phyloP scores from a whole-genome alignment of 2,888 invertebrate genomes.

The Chydorus sphaericus region DNA sequence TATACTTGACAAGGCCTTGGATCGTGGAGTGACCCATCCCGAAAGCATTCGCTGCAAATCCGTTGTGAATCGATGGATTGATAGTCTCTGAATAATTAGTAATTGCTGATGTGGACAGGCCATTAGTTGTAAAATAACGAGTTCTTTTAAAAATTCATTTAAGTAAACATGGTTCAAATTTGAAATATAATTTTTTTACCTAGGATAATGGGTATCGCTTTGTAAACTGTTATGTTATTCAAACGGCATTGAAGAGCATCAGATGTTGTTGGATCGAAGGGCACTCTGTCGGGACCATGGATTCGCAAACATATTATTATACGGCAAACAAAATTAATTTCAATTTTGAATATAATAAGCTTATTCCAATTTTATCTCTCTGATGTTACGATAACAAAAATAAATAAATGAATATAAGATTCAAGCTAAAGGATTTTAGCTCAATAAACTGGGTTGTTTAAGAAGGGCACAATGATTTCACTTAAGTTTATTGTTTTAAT shows the following conservation, averaged over 20 bases:
- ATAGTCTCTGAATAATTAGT: constrained; percentile 26
- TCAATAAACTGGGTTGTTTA: too few species aligned
- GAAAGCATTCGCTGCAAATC: constrained; percentile 25
- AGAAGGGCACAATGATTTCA: too few species aligned
- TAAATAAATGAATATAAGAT: too few species aligned
- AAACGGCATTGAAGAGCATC: too few species aligned
- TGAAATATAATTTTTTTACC: constrained; percentile 20
- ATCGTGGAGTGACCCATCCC: constrained; percentile 26
- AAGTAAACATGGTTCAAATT: not conserved
- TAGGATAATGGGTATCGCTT: constrained; percentile 22
- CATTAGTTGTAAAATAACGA: constrained; percentile 44
- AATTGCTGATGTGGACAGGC: constrained; percentile 31
- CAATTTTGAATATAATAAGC: too few species aligned
- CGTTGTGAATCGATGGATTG: constrained; percentile 24
- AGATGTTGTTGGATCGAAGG: not conserved
- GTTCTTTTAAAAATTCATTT: not conserved
- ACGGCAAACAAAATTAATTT: too few species aligned
- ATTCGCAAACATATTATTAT: too few species aligned
- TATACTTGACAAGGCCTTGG: constrained; percentile 13
- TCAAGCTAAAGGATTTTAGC: too few species aligned
- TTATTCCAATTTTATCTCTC: too few species aligned
- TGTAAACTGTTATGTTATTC: too few species aligned
- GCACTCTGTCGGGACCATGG: not conserved
- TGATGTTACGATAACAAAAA: too few species aligned
- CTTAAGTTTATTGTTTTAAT: too few species aligned